Evolutionary conservation across 2,888 invertebrate species (phyloP), one percentile per base, ranked within the genome.

Genomic region (Sinhomidia bicolor): DNA sequence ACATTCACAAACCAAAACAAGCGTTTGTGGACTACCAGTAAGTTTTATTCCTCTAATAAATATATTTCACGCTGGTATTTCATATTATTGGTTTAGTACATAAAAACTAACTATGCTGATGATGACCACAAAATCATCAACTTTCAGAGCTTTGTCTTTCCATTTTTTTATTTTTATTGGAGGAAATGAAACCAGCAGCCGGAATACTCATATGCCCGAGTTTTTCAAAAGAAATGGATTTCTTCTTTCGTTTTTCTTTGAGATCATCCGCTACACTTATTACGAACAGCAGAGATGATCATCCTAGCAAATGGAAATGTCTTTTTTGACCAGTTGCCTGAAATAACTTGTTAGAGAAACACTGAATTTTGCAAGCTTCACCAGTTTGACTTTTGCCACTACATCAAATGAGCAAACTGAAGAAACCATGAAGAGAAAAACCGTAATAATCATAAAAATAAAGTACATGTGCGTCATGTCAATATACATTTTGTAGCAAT

Each of bases 361-460:
- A 32, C 14, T 12, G 17, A 54, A 14, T 12, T 47, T 12, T 47
- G 14, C 44, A 7, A 7, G 14, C 12, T 47, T 47, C 1, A 7
- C 44, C 12, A 12, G 51, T 54, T 7, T 54, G 51, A 4, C 51
- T 54, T 14, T 14, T 62, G 14, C 32, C 62, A 62, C 23, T 62
- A 10, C 12, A 41, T 68, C 41, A 41, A 20, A 41, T n/a, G 17
- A 14, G 10, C 17, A 9, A 44, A 47, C 20, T 74, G 47, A 6
- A 47, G 26, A 74, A 47, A 23, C 17, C 41, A 74, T 23, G 26
- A 74, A 47, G 12, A 23, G 26, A 32, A 17, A n/a, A 26, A 74
- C 5, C 41, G 9, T 74, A 74, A 74, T 74, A 74, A 47, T 47
- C 74, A 26, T 74, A 74, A 74, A 74, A 74, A 74, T 14, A 74